Percentiles rank a stretch among this genome's conserved stretches.
These are phyloP conservation scores for Brenthis ino DNA, from an alignment of 2,888 invertebrate species.

Conservation along the genomic window DNA sequence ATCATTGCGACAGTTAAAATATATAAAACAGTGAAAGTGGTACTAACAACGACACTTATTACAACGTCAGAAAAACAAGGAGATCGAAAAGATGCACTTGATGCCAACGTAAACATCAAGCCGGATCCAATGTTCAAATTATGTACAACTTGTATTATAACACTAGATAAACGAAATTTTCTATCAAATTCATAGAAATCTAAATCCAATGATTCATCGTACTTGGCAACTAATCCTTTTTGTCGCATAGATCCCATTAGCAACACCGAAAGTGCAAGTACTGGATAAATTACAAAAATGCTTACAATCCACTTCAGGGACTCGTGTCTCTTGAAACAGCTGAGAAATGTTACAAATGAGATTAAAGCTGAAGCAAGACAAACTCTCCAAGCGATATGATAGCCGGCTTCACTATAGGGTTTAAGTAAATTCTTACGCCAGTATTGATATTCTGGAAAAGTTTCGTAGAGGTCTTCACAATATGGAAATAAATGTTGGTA, in stretches of 20 bases:
- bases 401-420: slow-evolving; percentile 42
- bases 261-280: slow-evolving; percentile 50
- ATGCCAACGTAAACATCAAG: slow-evolving; percentile 55
- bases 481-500: slow-evolving; percentile 42
- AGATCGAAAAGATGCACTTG: slow-evolving; percentile 57
- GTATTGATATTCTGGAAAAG: slow-evolving; percentile 70
- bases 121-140: slow-evolving; percentile 62
- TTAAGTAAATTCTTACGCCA: slow-evolving; percentile 50
- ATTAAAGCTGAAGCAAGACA: slow-evolving; percentile 59
- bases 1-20: slow-evolving; percentile 57
- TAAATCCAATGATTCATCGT: slow-evolving; percentile 56
- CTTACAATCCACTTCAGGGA: slow-evolving; percentile 53
- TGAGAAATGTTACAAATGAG: slow-evolving; percentile 50
- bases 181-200: slow-evolving; percentile 51
- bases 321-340: slow-evolving; percentile 54
- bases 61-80: slow-evolving; percentile 65
- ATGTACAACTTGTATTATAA: slow-evolving; percentile 52
- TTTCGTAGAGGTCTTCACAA: slow-evolving; percentile 52
- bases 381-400: slow-evolving; percentile 61
- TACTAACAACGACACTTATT: slow-evolving; percentile 50
- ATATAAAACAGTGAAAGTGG: slow-evolving; percentile 48
- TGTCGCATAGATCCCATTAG: slow-evolving; percentile 67
- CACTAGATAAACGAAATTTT: slow-evolving; percentile 45
- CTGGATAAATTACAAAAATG: slow-evolving; percentile 51
- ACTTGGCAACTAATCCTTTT: slow-evolving; percentile 62